phyloP scores from a whole-genome alignment of 1,140 invertebrate genomes.

The Vanessa atalanta region DNA sequence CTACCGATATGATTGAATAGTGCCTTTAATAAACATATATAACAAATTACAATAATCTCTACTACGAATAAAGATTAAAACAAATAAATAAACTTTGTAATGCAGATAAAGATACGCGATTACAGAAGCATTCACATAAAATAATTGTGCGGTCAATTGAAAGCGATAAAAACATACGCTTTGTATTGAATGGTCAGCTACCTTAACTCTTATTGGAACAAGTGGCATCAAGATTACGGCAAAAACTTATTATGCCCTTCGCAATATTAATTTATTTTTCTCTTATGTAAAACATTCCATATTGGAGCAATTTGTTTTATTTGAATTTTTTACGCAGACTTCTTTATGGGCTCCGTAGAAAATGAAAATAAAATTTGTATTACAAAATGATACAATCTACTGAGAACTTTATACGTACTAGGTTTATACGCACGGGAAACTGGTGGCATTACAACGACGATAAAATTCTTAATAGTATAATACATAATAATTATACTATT shows the following conservation, averaged over 20 bases:
- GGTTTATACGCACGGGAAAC: neutral
- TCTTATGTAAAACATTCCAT: slow-evolving; percentile 12
- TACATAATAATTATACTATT: no score
- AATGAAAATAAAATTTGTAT: neutral
- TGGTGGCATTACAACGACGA: neutral
- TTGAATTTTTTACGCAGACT: neutral
- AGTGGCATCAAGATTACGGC: slow-evolving; percentile 9
- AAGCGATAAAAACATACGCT: neutral
- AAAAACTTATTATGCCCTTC: slow-evolving; percentile 14
- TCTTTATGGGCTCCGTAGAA: neutral
- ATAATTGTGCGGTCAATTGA: no score
- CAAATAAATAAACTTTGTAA: no score
- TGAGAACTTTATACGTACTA: neutral
- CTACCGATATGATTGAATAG: no score
- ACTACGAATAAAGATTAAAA: no score
- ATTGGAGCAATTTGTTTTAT: slow-evolving; percentile 12
- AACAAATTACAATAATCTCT: no score
- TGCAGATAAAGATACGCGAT: no score
- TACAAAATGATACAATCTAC: neutral
- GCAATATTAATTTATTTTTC: slow-evolving; percentile 10
- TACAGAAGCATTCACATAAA: no score
- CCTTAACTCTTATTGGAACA: neutral
- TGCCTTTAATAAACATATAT: no score
- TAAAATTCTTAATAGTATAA: no score
- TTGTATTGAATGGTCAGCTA: neutral